Evolutionary conservation across 2,113 vertebrate genomes (phyloP), one percentile per base, ranked within the genome.

Genomic region (Clupea harengus): DNA sequence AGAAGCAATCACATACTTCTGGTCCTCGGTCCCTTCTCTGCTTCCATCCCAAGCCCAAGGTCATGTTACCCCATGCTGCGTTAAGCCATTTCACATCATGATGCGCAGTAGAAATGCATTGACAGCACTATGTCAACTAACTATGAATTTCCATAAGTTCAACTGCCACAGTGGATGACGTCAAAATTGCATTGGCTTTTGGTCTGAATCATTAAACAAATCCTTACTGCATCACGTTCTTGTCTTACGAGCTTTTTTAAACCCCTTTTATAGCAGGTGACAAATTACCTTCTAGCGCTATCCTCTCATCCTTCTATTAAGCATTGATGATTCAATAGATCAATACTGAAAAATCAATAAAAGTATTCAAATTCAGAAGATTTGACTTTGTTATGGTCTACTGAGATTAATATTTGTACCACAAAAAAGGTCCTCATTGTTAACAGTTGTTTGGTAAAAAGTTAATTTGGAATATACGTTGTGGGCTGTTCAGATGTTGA

Each of bases 81-180:
- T 72, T 72, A 72, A 64, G 64, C 64, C 32, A 78, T 32, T 4
- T 39, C 72, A 11, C 32, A 78, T 78, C 13, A 32, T 5, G 9
- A 2, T 78, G 72, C 13, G 28, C 13, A 15, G 9, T 5, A 78
- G 10, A 78, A 78, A 78, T 39, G 72, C 32, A 39, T 32, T 78
- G 72, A 78, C 72, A 78, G 72, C 72, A 78, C 15, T n/a, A n/a
- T n/a, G n/a, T n/a, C n/a, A n/a, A n/a, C n/a, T n/a, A 75, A 13
- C 67, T 13, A 28, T 13, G 64, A 25, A 78, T 39, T 78, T 75
- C 25, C 67, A 75, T 75, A 75, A 18, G 11, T 67, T 67, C 72
- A 18, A 13, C 72, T 78, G 72, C 72, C 72, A 39, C 28, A 78
- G 72, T 15, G 11, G 39, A 78, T 13, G 64, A 72, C 2, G 64